A percentile compares a stretch with the other conserved stretches of the same genome.
These are phyloP conservation scores for Achroia grisella DNA, from an alignment of 1,140 invertebrate genomes.

Conservation along the genomic window DNA sequence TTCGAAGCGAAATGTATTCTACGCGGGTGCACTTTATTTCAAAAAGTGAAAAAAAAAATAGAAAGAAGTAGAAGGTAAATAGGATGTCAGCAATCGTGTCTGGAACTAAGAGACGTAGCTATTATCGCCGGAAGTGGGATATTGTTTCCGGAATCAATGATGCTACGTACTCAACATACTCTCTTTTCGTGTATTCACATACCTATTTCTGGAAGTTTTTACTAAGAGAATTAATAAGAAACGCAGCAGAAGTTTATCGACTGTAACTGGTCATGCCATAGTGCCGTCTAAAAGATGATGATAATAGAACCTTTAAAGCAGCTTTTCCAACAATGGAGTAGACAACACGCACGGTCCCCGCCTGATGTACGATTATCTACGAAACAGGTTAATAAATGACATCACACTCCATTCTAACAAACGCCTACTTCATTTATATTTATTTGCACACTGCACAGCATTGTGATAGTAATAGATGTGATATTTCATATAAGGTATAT, in stretches of 20 bases:
- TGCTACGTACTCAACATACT: constrained; percentile 46
- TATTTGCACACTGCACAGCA: constrained; percentile 6
- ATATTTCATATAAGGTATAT: background rate
- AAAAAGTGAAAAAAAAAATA: constrained; percentile 68
- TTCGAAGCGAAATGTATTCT: constrained; percentile 59
- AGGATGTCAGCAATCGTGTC: constrained; percentile 63
- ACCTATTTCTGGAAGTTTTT: constrained; percentile 55
- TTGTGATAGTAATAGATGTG: constrained; percentile 3
- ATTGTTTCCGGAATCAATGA: constrained; percentile 47
- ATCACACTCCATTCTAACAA: constrained; percentile 62
- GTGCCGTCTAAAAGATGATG: constrained; percentile 71
- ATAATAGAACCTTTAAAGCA: constrained; percentile 71
- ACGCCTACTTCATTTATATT: constrained; percentile 11
- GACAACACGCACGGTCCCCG: constrained; percentile 69
- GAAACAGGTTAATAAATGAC: constrained; percentile 65
- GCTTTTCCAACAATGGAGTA: constrained; percentile 73
- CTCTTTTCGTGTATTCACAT: constrained; percentile 67
- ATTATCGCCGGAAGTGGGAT: constrained; percentile 47
- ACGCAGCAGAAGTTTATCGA: constrained; percentile 70
- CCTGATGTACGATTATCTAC: constrained; percentile 68
- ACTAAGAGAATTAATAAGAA: constrained; percentile 69
- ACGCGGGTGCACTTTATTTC: constrained; percentile 65
- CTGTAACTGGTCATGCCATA: constrained; percentile 70
- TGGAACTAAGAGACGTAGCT: constrained; percentile 59
- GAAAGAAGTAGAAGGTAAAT: constrained; percentile 63